Base-by-base conservation (phyloP, 2,113 vertebrate species). In the Philantomba maxwellii region DNA sequence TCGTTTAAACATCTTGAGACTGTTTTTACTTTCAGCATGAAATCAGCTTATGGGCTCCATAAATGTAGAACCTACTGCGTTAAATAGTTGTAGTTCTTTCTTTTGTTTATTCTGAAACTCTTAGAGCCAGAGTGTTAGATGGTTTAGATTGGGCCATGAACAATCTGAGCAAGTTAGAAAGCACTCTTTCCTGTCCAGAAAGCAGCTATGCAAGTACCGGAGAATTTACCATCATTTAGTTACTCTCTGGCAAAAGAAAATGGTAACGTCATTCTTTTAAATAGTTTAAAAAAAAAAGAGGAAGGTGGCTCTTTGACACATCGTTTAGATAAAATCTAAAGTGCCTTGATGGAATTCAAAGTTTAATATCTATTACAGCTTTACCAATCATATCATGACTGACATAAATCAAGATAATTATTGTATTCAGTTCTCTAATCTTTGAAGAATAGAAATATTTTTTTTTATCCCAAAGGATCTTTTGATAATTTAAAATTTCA, bases 81-180 rank as follows among this genome's bases (percentile, higher is more conserved):
- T 91, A 45, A 95, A 90, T 64, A 93, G 80, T 78, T 95, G 62
- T 16, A 73, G 55, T 43, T 97, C 89, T 96, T 95, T 58, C 73
- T 96, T 95, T 91, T 94, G 75, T 94, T 94, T 91, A 90, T 94
- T 93, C 64, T 75, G 39, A 91, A 95, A 81, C 80, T 83, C 39
- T 45, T 87, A 10, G 73, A 97, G 81, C 80, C 89, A 80, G 60
- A 89, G 53, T 93, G 45, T 91, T 94, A 83, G 17, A 66, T 84
- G 89, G 43, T 93, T 95, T 93, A 90, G 83, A 80, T 23, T 87
- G 91, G 64, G 75, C 47, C 78, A n/a, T 15, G 58, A 82, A 95
- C 84, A 91, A 21, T 91, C 66, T 23, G 53, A 86, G 55, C 16
- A 47, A 39, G 43, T 97, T 60, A 89, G 89, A 70, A 49, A 97